Evolutionary conservation across 2,888 invertebrate genomes (phyloP).

Genomic region (Encarsia formosa): DNA sequence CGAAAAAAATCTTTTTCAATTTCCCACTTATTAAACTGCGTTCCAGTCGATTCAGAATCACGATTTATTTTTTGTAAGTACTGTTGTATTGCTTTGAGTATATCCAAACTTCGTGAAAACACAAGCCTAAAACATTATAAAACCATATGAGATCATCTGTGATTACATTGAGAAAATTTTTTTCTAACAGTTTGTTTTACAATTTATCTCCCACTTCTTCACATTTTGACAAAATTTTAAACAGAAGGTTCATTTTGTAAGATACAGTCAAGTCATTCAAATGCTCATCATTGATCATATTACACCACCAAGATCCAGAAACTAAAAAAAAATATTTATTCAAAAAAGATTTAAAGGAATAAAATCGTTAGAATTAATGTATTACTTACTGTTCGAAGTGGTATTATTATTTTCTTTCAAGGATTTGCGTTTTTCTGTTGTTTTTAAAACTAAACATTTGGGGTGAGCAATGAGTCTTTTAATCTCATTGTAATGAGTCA

Average conservation of each 20-base stretch:
- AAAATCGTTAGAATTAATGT: background rate
- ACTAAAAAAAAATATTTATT: background rate
- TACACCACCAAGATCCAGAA: conserved; percentile 68
- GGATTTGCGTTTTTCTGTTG: too few species aligned
- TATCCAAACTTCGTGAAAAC: conserved; percentile 16
- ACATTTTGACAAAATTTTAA: conserved; percentile 81
- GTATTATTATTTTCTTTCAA: too few species aligned
- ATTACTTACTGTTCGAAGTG: background rate
- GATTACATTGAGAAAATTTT: conserved; percentile 2
- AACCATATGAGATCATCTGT: too few species aligned
- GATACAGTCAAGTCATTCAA: conserved; percentile 68
- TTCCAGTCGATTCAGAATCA: background rate
- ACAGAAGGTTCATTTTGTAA: conserved; percentile 73
- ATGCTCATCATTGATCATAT: conserved; percentile 69
- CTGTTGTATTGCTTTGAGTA: conserved; percentile 11
- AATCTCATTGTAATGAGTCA: background rate
- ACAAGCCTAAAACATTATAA: conserved; percentile 14
- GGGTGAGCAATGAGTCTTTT: background rate
- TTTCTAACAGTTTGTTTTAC: conserved; percentile 51
- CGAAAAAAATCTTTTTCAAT: conserved; percentile 11
- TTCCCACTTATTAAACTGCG: conserved; percentile 15
- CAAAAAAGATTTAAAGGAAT: background rate
- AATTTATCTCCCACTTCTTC: conserved; percentile 92
- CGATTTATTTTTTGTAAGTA: conserved; percentile 6
- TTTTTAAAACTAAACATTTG: too few species aligned